phyloP scores from a whole-genome alignment of 2,797 vertebrate genomes.

The Pterois miles region DNA sequence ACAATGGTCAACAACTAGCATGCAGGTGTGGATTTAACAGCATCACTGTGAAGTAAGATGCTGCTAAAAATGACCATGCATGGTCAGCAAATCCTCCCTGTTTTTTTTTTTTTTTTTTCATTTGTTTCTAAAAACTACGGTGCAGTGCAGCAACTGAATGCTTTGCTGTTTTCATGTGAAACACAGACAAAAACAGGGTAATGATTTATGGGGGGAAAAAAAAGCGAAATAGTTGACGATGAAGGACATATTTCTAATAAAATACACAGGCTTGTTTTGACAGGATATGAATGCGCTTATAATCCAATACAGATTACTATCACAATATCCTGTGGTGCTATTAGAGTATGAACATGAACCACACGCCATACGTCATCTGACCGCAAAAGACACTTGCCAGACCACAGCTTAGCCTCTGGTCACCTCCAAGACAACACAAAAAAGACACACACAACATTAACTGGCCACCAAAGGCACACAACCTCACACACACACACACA shows the following conservation, averaged over 20 bases:
- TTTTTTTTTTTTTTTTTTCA: conserved; percentile 3
- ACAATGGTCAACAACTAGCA: conserved; percentile 30
- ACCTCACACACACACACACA: conserved; percentile 10
- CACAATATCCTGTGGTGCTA: conserved; percentile 14
- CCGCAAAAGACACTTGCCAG: conserved; percentile 52
- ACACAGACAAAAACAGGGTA: neutral
- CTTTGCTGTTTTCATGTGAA: conserved; percentile 37
- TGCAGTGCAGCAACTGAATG: conserved; percentile 23
- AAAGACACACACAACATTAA: conserved; percentile 19
- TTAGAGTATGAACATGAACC: conserved; percentile 38
- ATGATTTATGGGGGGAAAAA: neutral
- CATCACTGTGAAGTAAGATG: conserved; percentile 44
- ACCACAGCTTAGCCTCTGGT: conserved; percentile 55
- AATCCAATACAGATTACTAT: conserved; percentile 48
- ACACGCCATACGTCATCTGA: conserved; percentile 48
- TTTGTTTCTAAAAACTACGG: conserved; percentile 21
- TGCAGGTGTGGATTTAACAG: conserved; percentile 52
- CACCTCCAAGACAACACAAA: conserved; percentile 34
- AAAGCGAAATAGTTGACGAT: neutral
- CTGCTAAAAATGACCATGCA: conserved; percentile 53
- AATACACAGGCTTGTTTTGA: conserved; percentile 13
- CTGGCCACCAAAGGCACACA: conserved; percentile 33
- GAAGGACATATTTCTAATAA: conserved; percentile 19
- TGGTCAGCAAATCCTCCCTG: conserved; percentile 46
- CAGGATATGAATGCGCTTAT: conserved; percentile 28